Conservation (phyloP, 2,113 vertebrate genomes). For the Gadus chalcogrammus region DNA sequence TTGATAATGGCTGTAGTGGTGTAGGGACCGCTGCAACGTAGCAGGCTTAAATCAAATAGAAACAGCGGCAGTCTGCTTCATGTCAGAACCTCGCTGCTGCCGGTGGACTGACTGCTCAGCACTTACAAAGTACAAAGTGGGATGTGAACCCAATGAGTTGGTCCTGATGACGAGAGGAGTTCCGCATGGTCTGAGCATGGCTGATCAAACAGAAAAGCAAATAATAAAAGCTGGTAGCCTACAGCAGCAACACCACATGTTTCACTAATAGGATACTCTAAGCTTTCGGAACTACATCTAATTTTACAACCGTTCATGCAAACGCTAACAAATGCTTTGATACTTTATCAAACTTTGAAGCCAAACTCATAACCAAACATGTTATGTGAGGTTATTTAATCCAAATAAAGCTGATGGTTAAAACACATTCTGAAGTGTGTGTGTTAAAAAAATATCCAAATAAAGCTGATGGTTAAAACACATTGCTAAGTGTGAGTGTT, state of each 20-base stretch:
- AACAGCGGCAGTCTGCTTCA: slow-evolving; percentile 71
- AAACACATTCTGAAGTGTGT: no score
- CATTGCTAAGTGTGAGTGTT: no score
- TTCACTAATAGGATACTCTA: no score
- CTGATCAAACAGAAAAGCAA: not conserved
- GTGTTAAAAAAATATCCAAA: no score
- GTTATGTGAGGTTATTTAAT: no score
- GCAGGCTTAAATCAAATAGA: slow-evolving; percentile 72
- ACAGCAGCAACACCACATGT: not conserved
- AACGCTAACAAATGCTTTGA: no score
- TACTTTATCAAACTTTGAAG: no score
- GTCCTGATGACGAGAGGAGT: slow-evolving; percentile 6
- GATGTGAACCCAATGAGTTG: slow-evolving; percentile 26
- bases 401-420: no score
- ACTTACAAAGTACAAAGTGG: slow-evolving; percentile 48
- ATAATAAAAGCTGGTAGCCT: not conserved
- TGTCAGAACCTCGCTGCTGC: slow-evolving; percentile 66
- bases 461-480: no score
- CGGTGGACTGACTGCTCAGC: slow-evolving; percentile 54
- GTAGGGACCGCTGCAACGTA: slow-evolving; percentile 69
- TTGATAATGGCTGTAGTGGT: slow-evolving; percentile 81
- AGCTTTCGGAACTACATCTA: no score
- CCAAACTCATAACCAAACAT: no score
- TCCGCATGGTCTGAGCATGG: slow-evolving; percentile 5
- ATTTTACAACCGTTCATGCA: no score